Percentiles rank a stretch among this genome's conserved stretches.
phyloP scores from a whole-genome alignment of 2,888 invertebrate species.

The Xestobium rufovillosum region DNA sequence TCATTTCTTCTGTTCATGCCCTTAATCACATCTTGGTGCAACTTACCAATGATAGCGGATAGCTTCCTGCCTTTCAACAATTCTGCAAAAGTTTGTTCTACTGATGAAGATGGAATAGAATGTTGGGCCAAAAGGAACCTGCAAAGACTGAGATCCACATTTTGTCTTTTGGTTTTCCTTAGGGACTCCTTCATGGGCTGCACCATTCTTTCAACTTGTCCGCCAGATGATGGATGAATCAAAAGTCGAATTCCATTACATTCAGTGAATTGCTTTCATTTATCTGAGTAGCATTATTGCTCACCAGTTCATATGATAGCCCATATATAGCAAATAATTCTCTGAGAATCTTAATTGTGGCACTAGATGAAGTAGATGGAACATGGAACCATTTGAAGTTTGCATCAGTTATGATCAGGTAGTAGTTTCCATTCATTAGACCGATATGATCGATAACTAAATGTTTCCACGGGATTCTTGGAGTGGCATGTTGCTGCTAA shows the following conservation, averaged over 20 bases:
- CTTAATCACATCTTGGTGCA: too few relatives aligned
- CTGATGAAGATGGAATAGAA: slow-evolving; percentile 18
- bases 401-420: slow-evolving; percentile 15
- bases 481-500: slow-evolving; percentile 3
- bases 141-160: too few relatives aligned
- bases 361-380: slow-evolving; percentile 16
- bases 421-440: slow-evolving; percentile 12
- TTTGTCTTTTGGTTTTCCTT: too few relatives aligned
- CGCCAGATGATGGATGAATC: slow-evolving; percentile 18
- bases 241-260: slow-evolving; percentile 15
- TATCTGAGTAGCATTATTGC: slow-evolving; percentile 20
- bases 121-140: slow-evolving; percentile 19
- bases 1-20: too few relatives aligned
- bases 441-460: slow-evolving; percentile 27
- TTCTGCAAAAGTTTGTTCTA: slow-evolving; percentile 18
- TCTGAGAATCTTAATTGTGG: slow-evolving; percentile 15
- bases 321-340: slow-evolving; percentile 21
- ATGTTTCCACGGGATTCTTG: slow-evolving; percentile 20
- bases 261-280: slow-evolving; percentile 15
- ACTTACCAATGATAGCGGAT: not conserved
- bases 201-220: slow-evolving; percentile 15
- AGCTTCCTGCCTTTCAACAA: slow-evolving; percentile 15
- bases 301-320: slow-evolving; percentile 14
- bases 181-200: slow-evolving; percentile 13
- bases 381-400: slow-evolving; percentile 18